These are phyloP conservation scores for Nannoperca obscura DNA, from an alignment of 2,797 vertebrate genomes.

Conservation along the genomic window DNA sequence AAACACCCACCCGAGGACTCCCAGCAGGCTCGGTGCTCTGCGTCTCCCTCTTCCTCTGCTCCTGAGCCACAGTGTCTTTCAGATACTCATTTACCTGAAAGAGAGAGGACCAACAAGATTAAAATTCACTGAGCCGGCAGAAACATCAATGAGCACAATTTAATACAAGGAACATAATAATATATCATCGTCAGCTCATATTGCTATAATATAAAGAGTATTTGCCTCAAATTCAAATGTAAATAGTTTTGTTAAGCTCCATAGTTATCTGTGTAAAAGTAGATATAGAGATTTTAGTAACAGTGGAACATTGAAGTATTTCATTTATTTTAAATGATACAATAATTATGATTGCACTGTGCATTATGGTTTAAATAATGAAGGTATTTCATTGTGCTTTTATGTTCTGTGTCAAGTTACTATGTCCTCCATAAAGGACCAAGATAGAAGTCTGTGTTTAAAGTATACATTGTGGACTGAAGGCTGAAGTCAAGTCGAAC, in stretches of 20 bases:
- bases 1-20: slow-evolving; percentile 90
- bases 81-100: slow-evolving; percentile 94
- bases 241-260: slow-evolving; percentile 1
- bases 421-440: not conserved
- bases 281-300: not conserved
- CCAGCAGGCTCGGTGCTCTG: slow-evolving; percentile 87
- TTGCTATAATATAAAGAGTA: not conserved
- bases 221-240: not conserved
- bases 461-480: not conserved
- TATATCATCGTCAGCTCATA: not conserved
- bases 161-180: slow-evolving; percentile 6
- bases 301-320: not conserved
- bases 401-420: not conserved
- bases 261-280: not conserved
- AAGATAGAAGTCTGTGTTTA: not conserved
- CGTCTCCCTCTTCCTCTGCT: slow-evolving; percentile 91
- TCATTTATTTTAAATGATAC: not conserved
- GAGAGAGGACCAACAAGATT: slow-evolving; percentile 22
- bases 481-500: not conserved
- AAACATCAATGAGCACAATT: slow-evolving; percentile 3
- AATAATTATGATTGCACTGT: not conserved
- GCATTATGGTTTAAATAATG: not conserved
- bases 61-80: slow-evolving; percentile 92
- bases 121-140: not conserved
- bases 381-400: not conserved